A percentile compares a stretch with the other conserved stretches of the same genome.
Evolutionary conservation across 2,113 vertebrate species (phyloP).

Genomic region (Polypterus senegalus): DNA sequence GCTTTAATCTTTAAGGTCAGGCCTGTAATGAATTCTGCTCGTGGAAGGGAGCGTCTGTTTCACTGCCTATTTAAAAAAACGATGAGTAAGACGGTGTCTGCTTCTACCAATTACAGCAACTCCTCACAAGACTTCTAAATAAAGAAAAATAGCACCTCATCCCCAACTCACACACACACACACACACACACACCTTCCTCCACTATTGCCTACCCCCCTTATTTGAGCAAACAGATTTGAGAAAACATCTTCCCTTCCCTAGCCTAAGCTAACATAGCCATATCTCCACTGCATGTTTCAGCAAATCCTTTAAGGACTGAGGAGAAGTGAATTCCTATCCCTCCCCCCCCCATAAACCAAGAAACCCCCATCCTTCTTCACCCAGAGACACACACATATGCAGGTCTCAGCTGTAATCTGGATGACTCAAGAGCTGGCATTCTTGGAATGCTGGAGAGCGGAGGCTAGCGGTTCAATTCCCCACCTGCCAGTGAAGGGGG

Average conservation of each 20-base stretch:
- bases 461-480: no score
- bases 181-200: no score
- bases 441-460: not conserved
- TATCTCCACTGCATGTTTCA: no score
- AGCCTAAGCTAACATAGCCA: no score
- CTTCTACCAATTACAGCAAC: not conserved
- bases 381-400: not conserved
- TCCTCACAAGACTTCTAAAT: not conserved
- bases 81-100: not conserved
- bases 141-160: not conserved
- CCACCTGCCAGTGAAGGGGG: not conserved
- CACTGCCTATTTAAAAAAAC: conserved; percentile 1
- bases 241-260: no score
- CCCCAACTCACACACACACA: no score
- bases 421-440: conserved; percentile 6
- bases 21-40: conserved; percentile 4
- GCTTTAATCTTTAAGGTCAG: conserved; percentile 11
- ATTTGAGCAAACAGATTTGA: no score
- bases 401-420: not conserved
- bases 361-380: not conserved
- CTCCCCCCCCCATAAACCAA: not conserved
- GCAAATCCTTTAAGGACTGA: no score
- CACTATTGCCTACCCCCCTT: no score
- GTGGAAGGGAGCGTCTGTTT: not conserved
- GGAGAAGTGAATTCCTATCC: no score